These are phyloP conservation scores for Palythoa grandiflora DNA, from an alignment of 92 coral and sea anemone species.

Conservation along the genomic window DNA sequence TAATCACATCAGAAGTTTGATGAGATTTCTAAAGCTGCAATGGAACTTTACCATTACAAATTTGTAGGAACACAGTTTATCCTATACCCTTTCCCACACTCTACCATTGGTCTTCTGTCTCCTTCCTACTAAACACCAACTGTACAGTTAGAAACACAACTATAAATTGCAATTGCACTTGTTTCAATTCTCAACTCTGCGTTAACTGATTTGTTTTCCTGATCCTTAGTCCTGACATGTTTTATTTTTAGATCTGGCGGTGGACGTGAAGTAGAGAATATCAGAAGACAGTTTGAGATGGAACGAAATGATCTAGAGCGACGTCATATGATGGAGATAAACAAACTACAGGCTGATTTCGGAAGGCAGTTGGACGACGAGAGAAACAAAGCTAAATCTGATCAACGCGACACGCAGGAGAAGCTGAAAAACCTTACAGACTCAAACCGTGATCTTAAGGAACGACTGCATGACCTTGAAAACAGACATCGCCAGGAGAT, in stretches of 20 bases:
- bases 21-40: too few species aligned
- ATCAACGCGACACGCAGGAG: slow-evolving; percentile 27
- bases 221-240: not conserved
- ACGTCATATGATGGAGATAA: slow-evolving; percentile 42
- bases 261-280: slow-evolving; percentile 16
- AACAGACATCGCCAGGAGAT: slow-evolving; percentile 30
- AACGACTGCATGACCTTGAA: slow-evolving; percentile 34
- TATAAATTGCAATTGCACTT: too few species aligned
- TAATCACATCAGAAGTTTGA: too few species aligned
- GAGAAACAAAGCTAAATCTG: slow-evolving; percentile 31
- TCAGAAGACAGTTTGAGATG: slow-evolving; percentile 43
- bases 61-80: too few species aligned
- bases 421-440: slow-evolving; percentile 26
- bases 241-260: not conserved
- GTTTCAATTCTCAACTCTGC: too few species aligned
- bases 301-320: slow-evolving; percentile 43
- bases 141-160: not conserved
- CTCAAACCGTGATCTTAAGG: slow-evolving; percentile 36
- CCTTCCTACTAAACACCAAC: too few species aligned
- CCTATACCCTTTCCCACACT: too few species aligned
- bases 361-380: slow-evolving; percentile 43
- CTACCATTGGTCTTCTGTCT: too few species aligned
- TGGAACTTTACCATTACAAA: too few species aligned
- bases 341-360: slow-evolving; percentile 36
- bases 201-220: not conserved